phyloP scores from a whole-genome alignment of 2,113 vertebrate species.

The Zingel zingel region DNA sequence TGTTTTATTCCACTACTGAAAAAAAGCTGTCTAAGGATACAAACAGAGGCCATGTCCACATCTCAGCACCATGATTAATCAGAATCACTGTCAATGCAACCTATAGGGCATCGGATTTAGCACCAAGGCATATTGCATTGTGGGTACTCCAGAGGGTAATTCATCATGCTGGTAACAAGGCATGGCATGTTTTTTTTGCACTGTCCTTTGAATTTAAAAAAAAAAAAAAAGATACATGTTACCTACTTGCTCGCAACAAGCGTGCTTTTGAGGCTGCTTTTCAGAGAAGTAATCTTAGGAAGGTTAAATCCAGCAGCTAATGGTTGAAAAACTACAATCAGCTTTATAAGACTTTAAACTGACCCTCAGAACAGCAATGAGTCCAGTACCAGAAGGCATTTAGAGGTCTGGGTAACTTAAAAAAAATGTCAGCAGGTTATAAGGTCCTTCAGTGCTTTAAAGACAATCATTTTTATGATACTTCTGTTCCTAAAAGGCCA shows the following conservation, averaged over 20 bases:
- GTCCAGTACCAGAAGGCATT: neutral
- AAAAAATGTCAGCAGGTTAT: neutral
- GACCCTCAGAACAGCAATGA: neutral
- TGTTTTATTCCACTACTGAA: slow-evolving; percentile 33
- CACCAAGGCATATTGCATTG: neutral
- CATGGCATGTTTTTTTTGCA: neutral
- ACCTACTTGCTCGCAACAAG: neutral
- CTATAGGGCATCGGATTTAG: neutral
- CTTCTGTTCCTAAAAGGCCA: neutral
- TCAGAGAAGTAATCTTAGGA: neutral
- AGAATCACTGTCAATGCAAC: slow-evolving; percentile 22
- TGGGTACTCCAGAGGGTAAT: slow-evolving; percentile 11
- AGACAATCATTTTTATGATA: neutral
- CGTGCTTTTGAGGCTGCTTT: neutral
- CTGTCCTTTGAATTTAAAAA: neutral
- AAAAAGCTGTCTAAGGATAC: slow-evolving; percentile 8
- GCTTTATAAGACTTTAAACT: neutral
- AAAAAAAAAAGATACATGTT: neutral
- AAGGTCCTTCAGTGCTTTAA: neutral
- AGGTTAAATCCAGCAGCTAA: neutral
- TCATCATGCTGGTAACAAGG: neutral
- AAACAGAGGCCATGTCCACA: slow-evolving; percentile 29
- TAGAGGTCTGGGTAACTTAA: neutral
- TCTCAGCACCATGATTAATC: slow-evolving; percentile 19
- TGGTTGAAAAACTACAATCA: neutral